Conservation (phyloP, 2,113 vertebrate species). For the Mesitornis unicolor region DNA sequence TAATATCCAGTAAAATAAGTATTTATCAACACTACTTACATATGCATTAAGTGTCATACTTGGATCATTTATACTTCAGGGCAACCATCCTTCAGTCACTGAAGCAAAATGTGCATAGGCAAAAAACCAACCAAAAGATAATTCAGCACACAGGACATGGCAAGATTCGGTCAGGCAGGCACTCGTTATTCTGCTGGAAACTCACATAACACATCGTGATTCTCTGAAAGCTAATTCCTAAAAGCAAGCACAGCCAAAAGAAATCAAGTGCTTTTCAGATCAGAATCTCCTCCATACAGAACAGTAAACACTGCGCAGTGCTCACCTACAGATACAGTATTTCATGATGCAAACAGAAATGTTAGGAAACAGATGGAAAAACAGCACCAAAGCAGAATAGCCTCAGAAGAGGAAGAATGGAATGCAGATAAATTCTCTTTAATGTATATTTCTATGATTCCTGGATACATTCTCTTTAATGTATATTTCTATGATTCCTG, state of each 20-base stretch:
- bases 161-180: background rate
- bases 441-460: background rate
- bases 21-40: slow-evolving; percentile 15
- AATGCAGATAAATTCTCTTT: background rate
- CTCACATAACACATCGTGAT: background rate
- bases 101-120: background rate
- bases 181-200: background rate
- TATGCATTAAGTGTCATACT: background rate
- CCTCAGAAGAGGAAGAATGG: background rate
- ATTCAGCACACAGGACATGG: background rate
- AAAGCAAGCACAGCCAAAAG: background rate
- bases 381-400: background rate
- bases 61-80: background rate
- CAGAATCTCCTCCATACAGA: background rate
- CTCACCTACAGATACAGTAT: background rate
- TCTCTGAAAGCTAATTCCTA: background rate
- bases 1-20: slow-evolving; percentile 9
- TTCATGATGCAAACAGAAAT: background rate
- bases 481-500: background rate
- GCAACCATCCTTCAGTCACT: background rate
- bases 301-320: background rate
- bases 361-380: background rate
- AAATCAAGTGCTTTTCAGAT: background rate
- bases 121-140: background rate
- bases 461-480: background rate